Evolutionary conservation across 2,888 invertebrate genomes (phyloP), one percentile per base, ranked within the genome.

Genomic region (Drosophila falleni): DNA sequence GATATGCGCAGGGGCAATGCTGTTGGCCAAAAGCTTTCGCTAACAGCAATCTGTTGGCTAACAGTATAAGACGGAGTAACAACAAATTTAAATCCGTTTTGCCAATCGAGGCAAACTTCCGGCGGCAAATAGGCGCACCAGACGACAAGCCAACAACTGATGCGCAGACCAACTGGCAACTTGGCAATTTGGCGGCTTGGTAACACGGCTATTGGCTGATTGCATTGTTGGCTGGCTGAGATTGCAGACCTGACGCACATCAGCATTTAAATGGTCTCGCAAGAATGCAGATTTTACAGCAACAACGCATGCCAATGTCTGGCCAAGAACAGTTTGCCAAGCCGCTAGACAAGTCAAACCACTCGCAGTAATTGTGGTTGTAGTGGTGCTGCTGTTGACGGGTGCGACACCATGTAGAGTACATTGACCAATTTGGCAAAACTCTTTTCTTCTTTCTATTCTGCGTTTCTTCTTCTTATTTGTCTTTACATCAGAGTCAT

Each of bases 71-170:
- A 79, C 61, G 33, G n/a, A 37, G 41, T 49, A 47, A 50, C 58
- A 15, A 55, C 68, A 49, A 50, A 58, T 58, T 44, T 44, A 69
- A 63, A 39, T 50, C 42, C 56, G 71, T 42, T 64, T 35, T 35
- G 53, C 54, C 31, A 41, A 63, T 39, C 63, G 55, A 63, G 58
- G 54, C 68, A 31, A 71, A 89, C 85, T 89, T 86, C 86, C 86
- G 86, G 86, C 86, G 86, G 88, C 89, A 89, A 87, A 86, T 89
- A 81, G 81, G 88, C 89, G 88, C 89, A 85, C 67, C 88, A 84
- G 84, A 78, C 81, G 31, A 39, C 42, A 35, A 58, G 53, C 49
- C 53, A 79, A 60, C 61, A 69, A 80, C 84, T 89, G 85, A 86
- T 80, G 83, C 89, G 83, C 83, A 88, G 68, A 62, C 66, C 59